Base-by-base conservation (phyloP, 2,113 vertebrate species). In the Porphyrio hochstetteri region DNA sequence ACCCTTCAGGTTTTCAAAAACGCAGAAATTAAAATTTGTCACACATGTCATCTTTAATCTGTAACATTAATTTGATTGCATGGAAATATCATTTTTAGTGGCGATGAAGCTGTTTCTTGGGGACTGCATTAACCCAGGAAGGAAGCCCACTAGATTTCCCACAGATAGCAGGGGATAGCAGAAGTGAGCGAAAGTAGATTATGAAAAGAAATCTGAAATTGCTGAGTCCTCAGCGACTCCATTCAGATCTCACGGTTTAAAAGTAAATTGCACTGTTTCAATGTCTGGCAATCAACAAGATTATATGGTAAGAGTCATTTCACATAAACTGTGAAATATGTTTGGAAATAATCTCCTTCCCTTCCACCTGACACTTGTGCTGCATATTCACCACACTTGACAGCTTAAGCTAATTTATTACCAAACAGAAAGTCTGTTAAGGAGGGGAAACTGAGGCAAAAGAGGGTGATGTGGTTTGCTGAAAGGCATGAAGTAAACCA, bases 281-380 rank as follows among this genome's bases (percentile, higher is more conserved):
- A 38, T 69, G 40, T 50, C 74, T 84, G 69, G 72, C 68, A 96
- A 83, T 95, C 75, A 90, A 78, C 80, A 88, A 92, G 86, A 93
- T 96, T 78, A 88, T 81, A 88, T 46, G 53, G 72, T 83, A 90
- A 86, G 86, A 94, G 55, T 48, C 2, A 0, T 81, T 95, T 67
- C 0, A 0, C 13, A 74, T 94, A 90, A 90, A 94, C 71, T 83
- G 75, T 90, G 78, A 96, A 83, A 92, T 76, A 72, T 38, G 18
- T 86, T 94, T 88, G 68, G 48, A 96, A 91, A 96, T 93, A 86
- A 75, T 81, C 59, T 91, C 50, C 27, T 86, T 92, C 31, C 36
- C 9, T 91, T 94, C 86, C 72, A 92, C 80, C 65, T 86, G 77
- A 92, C 0, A 6, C n/a, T 75, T 70, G 29, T 67, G 33, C 53